These are phyloP conservation scores for Podargus strigoides DNA, from an alignment of 2,797 vertebrate species.

Conservation along the genomic window DNA sequence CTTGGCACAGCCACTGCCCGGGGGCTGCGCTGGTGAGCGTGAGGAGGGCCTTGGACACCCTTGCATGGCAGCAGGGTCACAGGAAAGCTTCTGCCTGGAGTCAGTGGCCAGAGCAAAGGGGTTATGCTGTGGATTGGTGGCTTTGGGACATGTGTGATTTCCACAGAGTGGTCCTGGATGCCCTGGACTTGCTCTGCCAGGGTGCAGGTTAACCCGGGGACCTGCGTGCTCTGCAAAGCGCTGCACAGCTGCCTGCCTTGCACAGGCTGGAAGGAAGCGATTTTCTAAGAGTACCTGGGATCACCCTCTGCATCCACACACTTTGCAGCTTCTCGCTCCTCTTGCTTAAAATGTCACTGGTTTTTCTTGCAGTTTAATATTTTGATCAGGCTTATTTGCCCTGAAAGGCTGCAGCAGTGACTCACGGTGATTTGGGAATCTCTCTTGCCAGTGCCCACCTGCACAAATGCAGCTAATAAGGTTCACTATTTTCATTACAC, in stretches of 20 bases:
- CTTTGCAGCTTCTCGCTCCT: background rate
- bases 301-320: background rate
- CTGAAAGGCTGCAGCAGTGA: background rate
- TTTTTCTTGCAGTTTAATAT: background rate
- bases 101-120: background rate
- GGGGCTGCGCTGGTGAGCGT: background rate
- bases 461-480: background rate
- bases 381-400: background rate
- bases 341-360: background rate
- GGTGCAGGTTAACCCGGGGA: no score
- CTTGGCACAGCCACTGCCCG: background rate
- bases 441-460: background rate
- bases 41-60: background rate
- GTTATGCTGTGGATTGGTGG: accelerated
- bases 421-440: background rate
- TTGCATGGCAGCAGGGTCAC: background rate
- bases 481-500: background rate
- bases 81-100: background rate
- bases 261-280: background rate
- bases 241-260: background rate
- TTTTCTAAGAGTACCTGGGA: background rate
- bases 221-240: accelerated
- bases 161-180: background rate
- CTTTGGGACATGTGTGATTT: background rate
- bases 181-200: background rate